Base-by-base conservation (phyloP, 30 jellyfish, hydroid and myxozoan genomes). In the Aurelia aurita complex sp. Pacific region DNA sequence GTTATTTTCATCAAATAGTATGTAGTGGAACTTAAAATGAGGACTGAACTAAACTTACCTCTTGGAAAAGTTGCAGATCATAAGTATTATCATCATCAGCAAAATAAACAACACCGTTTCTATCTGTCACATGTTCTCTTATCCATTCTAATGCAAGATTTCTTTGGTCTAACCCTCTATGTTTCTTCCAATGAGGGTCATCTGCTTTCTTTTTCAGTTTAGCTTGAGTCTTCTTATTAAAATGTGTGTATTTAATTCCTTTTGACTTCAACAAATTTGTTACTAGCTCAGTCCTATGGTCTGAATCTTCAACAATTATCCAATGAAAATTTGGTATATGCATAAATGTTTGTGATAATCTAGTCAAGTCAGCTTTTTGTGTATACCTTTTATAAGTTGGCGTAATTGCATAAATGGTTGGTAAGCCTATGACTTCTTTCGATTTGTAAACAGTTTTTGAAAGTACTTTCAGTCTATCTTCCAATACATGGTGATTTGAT, bases 71-170 rank as follows among this genome's bases (percentile, higher is more conserved):
- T 11, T 86, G 82, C 63, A 85, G 34, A 70, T 91, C 97, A 80
- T 91, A 91, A 10, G 98, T 91, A 73, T 91, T 91, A 63, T 91
- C 98, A 86, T 91, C 98, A 76, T 91, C 98, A 43, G 98, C 98
- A 91, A 91, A 91, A 55, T 91, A 91, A 42, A 91, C 94, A 51
- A 91, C 95, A 2, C 97, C 98, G 3, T 29, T 50, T 14, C 50
- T 40, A n/a, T 91, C 75, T 32, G 69, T 80, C 46, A 86, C 67
- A 34, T 91, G 69, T 18, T 72, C 72, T 64, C 98, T 77, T 38
- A 91, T 73, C 98, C 98, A 91, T 36, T 55, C 60, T 77, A 91
- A 66, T 3, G 87, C 98, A 63, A 65, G 82, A 81, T 91, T 91
- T 52, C 98, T 74, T 42, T 91, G 98, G 36, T 91, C 98, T 7